Evolutionary conservation across 2,888 invertebrate genomes (phyloP).

Genomic region (Eupeodes latifasciatus): DNA sequence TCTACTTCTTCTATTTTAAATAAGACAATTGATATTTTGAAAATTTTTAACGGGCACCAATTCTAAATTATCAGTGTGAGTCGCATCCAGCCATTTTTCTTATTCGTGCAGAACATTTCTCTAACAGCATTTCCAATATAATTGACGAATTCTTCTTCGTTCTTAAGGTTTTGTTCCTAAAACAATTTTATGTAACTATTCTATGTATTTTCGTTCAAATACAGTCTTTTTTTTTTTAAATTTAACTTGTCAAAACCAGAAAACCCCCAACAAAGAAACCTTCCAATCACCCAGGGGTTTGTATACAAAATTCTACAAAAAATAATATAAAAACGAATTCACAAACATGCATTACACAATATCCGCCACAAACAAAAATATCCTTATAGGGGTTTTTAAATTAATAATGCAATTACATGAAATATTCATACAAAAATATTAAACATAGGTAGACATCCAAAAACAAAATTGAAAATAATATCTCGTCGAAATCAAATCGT

Average conservation of each 20-base stretch:
- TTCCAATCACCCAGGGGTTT: slow-evolving; percentile 12
- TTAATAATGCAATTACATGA: slow-evolving; percentile 74
- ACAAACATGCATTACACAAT: slow-evolving; percentile 19
- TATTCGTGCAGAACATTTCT: no score
- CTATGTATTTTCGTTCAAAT: slow-evolving; percentile 1
- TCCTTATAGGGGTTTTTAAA: slow-evolving; percentile 70
- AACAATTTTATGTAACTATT: not conserved
- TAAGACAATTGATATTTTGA: no score
- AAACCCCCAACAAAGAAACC: slow-evolving; percentile 44
- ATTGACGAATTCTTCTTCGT: no score
- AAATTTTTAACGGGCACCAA: no score
- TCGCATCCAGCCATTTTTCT: no score
- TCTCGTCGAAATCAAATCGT: slow-evolving; percentile 37
- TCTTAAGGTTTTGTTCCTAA: no score
- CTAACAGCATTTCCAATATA: no score
- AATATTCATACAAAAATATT: slow-evolving; percentile 50
- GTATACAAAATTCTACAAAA: slow-evolving; percentile 2
- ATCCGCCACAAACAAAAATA: slow-evolving; percentile 41
- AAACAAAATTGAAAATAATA: slow-evolving; percentile 31
- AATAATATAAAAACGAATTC: slow-evolving; percentile 11
- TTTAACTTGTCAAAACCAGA: slow-evolving; percentile 32
- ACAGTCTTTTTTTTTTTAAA: slow-evolving; percentile 43
- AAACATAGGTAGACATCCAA: slow-evolving; percentile 2
- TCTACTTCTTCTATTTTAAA: no score
- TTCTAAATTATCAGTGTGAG: no score